Conservation (phyloP, 2,113 vertebrate genomes). For the Callopanchax toddi region DNA sequence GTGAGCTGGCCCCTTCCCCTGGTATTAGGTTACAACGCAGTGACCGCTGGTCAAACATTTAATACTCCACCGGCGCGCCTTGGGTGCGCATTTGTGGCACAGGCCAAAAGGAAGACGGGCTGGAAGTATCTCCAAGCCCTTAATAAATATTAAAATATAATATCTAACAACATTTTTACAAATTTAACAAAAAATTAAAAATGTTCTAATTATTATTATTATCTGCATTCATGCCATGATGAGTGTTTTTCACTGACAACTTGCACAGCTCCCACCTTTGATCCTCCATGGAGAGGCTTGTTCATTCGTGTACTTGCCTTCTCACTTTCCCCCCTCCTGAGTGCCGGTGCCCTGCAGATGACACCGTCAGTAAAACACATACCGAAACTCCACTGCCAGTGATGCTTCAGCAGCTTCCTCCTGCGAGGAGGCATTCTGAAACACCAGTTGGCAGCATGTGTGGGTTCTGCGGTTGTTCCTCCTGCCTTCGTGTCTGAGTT, state of each 20-base stretch:
- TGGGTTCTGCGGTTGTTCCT: slow-evolving; percentile 69
- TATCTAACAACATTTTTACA: no score
- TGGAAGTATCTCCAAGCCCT: not conserved
- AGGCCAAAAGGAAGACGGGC: slow-evolving; percentile 4
- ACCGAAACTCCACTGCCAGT: slow-evolving; percentile 38
- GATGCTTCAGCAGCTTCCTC: slow-evolving; percentile 41
- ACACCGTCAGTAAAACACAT: slow-evolving; percentile 50
- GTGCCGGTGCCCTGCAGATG: slow-evolving; percentile 63
- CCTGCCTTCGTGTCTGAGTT: slow-evolving; percentile 75
- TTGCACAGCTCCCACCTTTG: slow-evolving; percentile 4
- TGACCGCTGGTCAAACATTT: slow-evolving; percentile 66
- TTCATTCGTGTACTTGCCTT: slow-evolving; percentile 46
- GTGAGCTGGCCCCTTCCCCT: slow-evolving; percentile 52
- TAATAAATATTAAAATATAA: not conserved
- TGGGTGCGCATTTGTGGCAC: slow-evolving; percentile 30
- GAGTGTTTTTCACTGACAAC: not conserved
- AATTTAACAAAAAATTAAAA: no score
- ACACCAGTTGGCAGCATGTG: slow-evolving; percentile 76
- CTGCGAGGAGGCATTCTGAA: slow-evolving; percentile 58
- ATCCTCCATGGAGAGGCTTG: not conserved
- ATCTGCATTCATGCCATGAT: no score
- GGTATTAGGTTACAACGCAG: slow-evolving; percentile 73
- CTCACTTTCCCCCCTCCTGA: slow-evolving; percentile 37
- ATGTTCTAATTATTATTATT: no score
- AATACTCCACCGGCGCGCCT: slow-evolving; percentile 53